A percentile compares a stretch with the other conserved stretches of the same genome.
phyloP scores from a whole-genome alignment of 2,797 vertebrate genomes.

The Sebastes goodei region DNA sequence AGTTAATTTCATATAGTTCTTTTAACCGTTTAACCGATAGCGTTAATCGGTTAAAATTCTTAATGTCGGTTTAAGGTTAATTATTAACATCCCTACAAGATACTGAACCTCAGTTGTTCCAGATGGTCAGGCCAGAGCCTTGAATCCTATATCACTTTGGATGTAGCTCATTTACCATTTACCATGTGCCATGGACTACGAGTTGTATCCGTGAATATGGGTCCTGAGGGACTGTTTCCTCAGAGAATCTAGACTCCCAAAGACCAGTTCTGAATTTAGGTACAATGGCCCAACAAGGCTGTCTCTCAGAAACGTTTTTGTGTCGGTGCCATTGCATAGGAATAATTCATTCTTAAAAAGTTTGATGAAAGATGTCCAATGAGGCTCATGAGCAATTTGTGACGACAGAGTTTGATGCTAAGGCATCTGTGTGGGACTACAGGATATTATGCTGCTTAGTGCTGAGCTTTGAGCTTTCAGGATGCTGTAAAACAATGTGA shows the following conservation, averaged over 20 bases:
- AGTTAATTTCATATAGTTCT: rapidly evolving
- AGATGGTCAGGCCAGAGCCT: background rate
- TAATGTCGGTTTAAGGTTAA: rapidly evolving
- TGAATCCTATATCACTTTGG: background rate
- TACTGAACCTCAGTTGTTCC: background rate
- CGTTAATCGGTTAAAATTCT: too few relatives aligned
- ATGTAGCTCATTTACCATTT: background rate
- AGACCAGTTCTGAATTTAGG: background rate
- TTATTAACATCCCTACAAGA: background rate
- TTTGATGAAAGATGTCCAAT: slow-evolving; percentile 22
- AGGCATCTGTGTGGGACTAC: slow-evolving; percentile 73
- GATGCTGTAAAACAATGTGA: slow-evolving; percentile 81
- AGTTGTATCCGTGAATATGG: background rate
- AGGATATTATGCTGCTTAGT: slow-evolving; percentile 80
- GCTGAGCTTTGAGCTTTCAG: slow-evolving; percentile 79
- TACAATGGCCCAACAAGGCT: background rate
- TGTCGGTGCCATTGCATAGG: background rate
- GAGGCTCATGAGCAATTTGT: slow-evolving; percentile 45
- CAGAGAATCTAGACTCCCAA: background rate
- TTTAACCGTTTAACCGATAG: too few relatives aligned
- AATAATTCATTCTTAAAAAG: background rate
- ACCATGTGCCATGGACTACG: background rate
- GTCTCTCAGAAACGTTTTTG: background rate
- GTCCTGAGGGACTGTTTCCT: background rate
- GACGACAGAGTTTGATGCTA: slow-evolving; percentile 42